phyloP scores from a whole-genome alignment of 2,797 vertebrate genomes.

The Tolypeutes matacus region DNA sequence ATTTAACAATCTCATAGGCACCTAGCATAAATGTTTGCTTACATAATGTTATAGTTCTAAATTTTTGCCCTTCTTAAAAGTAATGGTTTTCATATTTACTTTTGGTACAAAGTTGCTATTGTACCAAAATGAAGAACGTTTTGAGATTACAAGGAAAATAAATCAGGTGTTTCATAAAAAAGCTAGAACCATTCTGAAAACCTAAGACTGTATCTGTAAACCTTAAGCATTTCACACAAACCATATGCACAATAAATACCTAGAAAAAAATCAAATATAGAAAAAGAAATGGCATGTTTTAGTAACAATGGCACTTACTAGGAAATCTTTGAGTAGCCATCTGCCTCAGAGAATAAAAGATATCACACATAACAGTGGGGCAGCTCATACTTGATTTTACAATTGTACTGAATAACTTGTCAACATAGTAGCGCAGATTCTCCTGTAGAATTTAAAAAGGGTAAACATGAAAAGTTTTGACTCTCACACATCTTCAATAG shows the following conservation, averaged over 20 bases:
- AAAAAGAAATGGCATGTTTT: slow-evolving; percentile 2
- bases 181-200: slow-evolving; percentile 43
- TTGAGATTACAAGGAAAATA: slow-evolving; percentile 67
- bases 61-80: slow-evolving; percentile 61
- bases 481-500: background rate
- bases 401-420: slow-evolving; percentile 97
- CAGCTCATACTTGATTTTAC: slow-evolving; percentile 97
- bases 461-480: slow-evolving; percentile 60
- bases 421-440: slow-evolving; percentile 97
- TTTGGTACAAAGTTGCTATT: slow-evolving; percentile 40
- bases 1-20: background rate
- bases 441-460: slow-evolving; percentile 90
- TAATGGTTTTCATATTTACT: slow-evolving; percentile 43
- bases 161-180: slow-evolving; percentile 42
- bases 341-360: slow-evolving; percentile 96
- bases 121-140: slow-evolving; percentile 45
- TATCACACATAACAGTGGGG: slow-evolving; percentile 98
- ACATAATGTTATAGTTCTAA: slow-evolving; percentile 8
- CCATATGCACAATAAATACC: slow-evolving; percentile 25
- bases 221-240: slow-evolving; percentile 62
- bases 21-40: slow-evolving; percentile 27
- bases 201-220: background rate
- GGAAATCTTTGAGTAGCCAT: slow-evolving; percentile 96
- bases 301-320: slow-evolving; percentile 90
- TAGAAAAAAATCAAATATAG: background rate